Percentiles rank a stretch among this genome's conserved stretches.
These are phyloP conservation scores for Synanthedon formicaeformis DNA, from an alignment of 2,888 invertebrate genomes.

Conservation along the genomic window DNA sequence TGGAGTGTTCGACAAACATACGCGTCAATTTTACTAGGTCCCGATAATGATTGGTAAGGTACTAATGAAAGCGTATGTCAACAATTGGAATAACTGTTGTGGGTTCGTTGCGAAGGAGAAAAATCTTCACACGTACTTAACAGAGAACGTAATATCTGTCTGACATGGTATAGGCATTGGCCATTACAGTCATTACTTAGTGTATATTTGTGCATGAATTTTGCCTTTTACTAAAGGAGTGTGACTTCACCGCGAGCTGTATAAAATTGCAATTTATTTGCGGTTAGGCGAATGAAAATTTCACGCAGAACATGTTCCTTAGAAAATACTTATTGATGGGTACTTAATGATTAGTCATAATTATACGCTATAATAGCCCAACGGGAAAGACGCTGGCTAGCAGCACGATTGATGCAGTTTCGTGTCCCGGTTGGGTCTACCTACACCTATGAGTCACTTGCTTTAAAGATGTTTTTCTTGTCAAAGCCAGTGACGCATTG, in stretches of 20 bases:
- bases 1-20: constrained; percentile 10
- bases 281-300: neutral
- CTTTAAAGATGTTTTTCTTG: too few species aligned
- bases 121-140: constrained; percentile 37
- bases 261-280: neutral
- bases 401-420: too few species aligned
- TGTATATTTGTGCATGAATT: neutral
- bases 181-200: neutral
- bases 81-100: constrained; percentile 34
- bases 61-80: constrained; percentile 29
- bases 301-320: too few species aligned
- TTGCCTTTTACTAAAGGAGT: neutral
- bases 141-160: constrained; percentile 5
- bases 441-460: too few species aligned
- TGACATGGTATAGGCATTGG: too few species aligned
- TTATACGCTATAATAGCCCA: too few species aligned
- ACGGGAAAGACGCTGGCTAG: too few species aligned
- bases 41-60: constrained; percentile 19
- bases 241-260: too few species aligned
- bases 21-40: constrained; percentile 15
- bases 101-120: constrained; percentile 22
- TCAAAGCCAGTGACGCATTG: too few species aligned
- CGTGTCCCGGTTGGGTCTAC: too few species aligned
- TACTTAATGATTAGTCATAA: too few species aligned
- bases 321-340: too few species aligned